These are phyloP conservation scores for Geophilus truncorum DNA, from an alignment of 2,888 invertebrate genomes.

Conservation along the genomic window DNA sequence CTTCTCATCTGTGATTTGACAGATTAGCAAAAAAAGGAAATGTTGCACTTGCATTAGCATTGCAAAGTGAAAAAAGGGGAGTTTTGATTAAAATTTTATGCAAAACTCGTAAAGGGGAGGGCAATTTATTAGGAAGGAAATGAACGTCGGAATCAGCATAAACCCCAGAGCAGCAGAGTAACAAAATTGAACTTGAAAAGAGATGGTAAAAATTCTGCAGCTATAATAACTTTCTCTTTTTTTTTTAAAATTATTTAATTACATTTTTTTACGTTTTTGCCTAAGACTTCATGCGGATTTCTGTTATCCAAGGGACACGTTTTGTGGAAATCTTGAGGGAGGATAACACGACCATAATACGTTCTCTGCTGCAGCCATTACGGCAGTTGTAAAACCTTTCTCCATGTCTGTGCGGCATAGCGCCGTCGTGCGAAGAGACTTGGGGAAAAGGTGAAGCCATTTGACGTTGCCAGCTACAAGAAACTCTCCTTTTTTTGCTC, in stretches of 20 bases:
- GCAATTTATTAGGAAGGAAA: not conserved
- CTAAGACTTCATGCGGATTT: not conserved
- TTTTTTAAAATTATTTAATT: not conserved
- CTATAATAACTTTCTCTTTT: not conserved
- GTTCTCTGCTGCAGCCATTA: not conserved
- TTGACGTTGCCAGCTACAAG: not conserved
- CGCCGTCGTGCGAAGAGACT: not conserved
- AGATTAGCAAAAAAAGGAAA: not conserved
- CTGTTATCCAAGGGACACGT: not conserved
- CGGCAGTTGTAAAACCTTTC: not conserved
- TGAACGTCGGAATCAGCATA: not conserved
- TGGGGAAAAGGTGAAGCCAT: not conserved
- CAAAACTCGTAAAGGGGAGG: not conserved
- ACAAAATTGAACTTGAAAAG: not conserved
- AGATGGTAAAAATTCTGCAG: not conserved
- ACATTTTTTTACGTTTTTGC: not conserved
- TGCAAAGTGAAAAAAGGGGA: not conserved
- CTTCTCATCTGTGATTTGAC: not conserved
- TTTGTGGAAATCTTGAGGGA: not conserved
- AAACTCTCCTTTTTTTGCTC: not conserved
- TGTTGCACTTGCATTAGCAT: not conserved
- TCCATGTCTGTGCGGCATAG: not conserved
- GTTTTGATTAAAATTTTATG: not conserved
- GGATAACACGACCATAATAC: not conserved
- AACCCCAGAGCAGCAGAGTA: not conserved